Evolutionary conservation across 2,888 invertebrate genomes (phyloP).

Genomic region (Leptinotarsa haldemani): DNA sequence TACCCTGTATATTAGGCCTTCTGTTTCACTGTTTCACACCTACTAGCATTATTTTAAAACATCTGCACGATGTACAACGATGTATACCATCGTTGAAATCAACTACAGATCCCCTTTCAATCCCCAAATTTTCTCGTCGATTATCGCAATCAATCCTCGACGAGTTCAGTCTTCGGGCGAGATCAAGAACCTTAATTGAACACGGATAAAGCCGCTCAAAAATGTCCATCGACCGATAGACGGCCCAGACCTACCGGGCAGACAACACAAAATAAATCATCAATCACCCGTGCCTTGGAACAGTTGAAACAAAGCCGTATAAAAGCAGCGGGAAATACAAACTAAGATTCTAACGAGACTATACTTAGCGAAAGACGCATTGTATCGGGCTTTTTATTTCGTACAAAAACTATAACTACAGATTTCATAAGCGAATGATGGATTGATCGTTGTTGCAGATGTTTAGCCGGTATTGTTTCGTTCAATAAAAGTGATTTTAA

Average conservation of each 20-base stretch:
- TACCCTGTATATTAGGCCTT: too few species aligned
- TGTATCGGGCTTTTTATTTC: constrained; percentile 59
- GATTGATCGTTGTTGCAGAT: constrained; percentile 53
- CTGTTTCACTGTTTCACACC: too few species aligned
- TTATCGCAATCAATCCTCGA: background rate
- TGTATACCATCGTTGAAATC: background rate
- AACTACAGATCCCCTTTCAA: background rate
- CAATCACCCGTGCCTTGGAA: constrained; percentile 64
- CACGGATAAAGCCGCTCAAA: constrained; percentile 53
- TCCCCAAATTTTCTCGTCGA: constrained; percentile 1
- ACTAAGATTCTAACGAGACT: constrained; percentile 63
- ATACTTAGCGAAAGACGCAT: constrained; percentile 61
- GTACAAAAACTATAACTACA: constrained; percentile 60
- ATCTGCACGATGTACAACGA: background rate
- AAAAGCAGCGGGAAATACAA: constrained; percentile 65
- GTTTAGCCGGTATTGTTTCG: constrained; percentile 49
- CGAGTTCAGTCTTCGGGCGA: constrained; percentile 13
- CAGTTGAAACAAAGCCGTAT: constrained; percentile 65
- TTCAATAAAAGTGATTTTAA: constrained; percentile 33
- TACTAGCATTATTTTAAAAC: background rate
- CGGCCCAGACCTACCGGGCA: constrained; percentile 63
- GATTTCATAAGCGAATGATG: constrained; percentile 64
- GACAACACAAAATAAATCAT: constrained; percentile 67
- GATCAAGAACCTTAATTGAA: constrained; percentile 52
- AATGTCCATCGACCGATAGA: constrained; percentile 55